Percentiles rank a stretch among this genome's conserved stretches.
Evolutionary conservation across 2,113 vertebrate species (phyloP).

Genomic region (Delphinus delphis): DNA sequence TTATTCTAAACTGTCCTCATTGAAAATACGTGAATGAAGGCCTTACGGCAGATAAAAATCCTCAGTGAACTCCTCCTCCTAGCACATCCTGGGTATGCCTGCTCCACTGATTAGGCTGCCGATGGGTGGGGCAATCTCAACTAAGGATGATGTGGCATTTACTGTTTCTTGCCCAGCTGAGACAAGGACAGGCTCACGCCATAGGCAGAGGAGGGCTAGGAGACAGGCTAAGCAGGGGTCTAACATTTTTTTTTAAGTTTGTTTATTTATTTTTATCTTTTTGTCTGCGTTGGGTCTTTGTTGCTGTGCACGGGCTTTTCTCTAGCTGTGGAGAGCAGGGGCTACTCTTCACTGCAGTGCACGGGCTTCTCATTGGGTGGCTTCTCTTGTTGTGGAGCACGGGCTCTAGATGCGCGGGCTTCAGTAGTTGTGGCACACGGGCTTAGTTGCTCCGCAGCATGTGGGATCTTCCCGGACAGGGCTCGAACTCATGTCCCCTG

Average conservation of each 20-base stretch:
- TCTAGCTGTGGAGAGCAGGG: no score
- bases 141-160: neutral
- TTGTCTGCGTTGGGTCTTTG: no score
- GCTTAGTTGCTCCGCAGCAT: no score
- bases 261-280: no score
- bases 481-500: accelerated
- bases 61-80: neutral
- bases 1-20: neutral
- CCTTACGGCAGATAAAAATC: neutral
- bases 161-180: neutral
- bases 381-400: no score
- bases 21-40: neutral
- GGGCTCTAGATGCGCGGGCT: no score
- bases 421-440: no score
- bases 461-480: no score
- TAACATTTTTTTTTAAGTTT: neutral
- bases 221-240: neutral
- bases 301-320: no score
- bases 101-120: neutral
- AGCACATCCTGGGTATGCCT: neutral
- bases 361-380: no score
- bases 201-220: neutral
- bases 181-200: neutral
- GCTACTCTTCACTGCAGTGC: no score
- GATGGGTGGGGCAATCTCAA: neutral